Evolutionary conservation across 2,113 vertebrate genomes (phyloP).

Genomic region (Mirza zaza): DNA sequence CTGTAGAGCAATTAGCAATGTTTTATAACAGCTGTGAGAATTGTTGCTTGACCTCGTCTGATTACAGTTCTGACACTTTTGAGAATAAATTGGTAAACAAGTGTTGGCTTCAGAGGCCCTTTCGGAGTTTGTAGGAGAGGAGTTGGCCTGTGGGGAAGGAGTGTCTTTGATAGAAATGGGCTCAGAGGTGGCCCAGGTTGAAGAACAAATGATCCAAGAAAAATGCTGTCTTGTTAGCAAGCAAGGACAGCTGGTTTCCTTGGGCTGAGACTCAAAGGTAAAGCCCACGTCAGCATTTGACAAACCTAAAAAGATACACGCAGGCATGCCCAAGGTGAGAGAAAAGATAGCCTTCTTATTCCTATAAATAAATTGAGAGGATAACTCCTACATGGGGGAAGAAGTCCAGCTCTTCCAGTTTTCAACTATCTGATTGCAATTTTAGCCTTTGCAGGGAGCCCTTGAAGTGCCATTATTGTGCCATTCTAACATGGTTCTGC

Average conservation of each 20-base stretch:
- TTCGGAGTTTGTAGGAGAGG: conserved; percentile 45
- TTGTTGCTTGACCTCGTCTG: conserved; percentile 75
- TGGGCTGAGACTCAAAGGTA: conserved; percentile 31
- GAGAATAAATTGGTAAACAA: conserved; percentile 80
- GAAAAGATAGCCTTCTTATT: not conserved
- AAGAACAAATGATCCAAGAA: conserved; percentile 58
- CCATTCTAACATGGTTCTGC: not conserved
- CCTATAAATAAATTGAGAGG: conserved; percentile 32
- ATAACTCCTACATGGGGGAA: not conserved
- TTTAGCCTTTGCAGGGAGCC: not conserved
- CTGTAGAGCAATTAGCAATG: conserved; percentile 82
- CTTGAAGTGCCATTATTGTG: not conserved
- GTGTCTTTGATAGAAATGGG: conserved; percentile 60
- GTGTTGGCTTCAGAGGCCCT: conserved; percentile 56
- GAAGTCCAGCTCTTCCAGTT: not conserved
- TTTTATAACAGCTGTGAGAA: conserved; percentile 86
- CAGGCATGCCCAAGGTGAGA: not conserved
- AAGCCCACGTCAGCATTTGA: conserved; percentile 46
- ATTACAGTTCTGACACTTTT: conserved; percentile 82
- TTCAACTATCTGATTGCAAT: not conserved
- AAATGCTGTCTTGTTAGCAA: conserved; percentile 70
- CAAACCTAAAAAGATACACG: conserved; percentile 16
- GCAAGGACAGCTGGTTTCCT: conserved; percentile 55
- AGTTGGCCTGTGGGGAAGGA: conserved; percentile 41
- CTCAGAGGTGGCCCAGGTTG: not conserved